Base-by-base conservation (phyloP, 2,113 vertebrate species). In the Reinhardtius hippoglossoides region DNA sequence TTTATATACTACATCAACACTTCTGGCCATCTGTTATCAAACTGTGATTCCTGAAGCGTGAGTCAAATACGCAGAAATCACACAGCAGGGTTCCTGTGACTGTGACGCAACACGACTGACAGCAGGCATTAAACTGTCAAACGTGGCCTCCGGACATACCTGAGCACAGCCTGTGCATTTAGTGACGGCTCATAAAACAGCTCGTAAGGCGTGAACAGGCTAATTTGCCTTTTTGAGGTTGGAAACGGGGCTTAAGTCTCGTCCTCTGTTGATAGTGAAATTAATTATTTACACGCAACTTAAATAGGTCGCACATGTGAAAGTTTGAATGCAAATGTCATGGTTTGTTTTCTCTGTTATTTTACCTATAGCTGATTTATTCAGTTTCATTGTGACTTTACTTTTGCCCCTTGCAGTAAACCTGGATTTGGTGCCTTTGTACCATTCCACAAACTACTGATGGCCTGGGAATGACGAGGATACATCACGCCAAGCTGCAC, bases 391-490 rank as follows among this genome's bases (percentile, higher is more conserved):
- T 71, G 27, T 75, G 9, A 67, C 35, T 37, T 3, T 14, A 6
- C 18, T 55, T 69, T 31, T 52, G 5, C 64, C 7, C 31, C n/a
- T 66, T 74, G 1, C 88, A 95, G 94, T 85, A 91, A 92, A 35
- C 87, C 92, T 46, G 92, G 94, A 63, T 87, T 90, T 1, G 93
- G 93, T 23, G 91, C 90, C 62, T 94, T 95, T 72, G 92, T 95
- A 31, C 81, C 91, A 31, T 95, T 95, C 83, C 93, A 91, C 82
- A 96, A 95, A 85, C 83, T 95, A 20, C 87, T 95, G 73, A 92
- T 95, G 95, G 92, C 90, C 80, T 95, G 93, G 94, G 93, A 96
- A 78, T 95, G 83, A 90, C 26, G 59, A n/a, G 74, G 55, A 31
- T 12, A 52, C 18, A 21, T 18, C 52, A 26, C 21, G n/a, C 14